Evolutionary conservation across 1,140 invertebrate species (phyloP), one percentile per base, ranked within the genome.

Genomic region (Bombus pyrosoma): DNA sequence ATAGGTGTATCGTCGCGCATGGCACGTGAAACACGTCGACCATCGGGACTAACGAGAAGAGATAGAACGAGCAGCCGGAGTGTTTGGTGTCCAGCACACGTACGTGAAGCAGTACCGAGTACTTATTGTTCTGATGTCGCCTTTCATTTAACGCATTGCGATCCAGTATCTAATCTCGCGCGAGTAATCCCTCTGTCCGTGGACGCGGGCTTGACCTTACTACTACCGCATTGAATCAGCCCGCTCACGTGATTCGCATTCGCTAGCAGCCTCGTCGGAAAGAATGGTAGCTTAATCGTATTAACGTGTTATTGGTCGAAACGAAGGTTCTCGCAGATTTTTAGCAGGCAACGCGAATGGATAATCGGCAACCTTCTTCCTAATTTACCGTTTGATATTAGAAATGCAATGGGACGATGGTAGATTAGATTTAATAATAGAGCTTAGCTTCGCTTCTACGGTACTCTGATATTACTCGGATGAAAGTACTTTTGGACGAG

Each of bases 221-320:
- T n/a, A 6, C 53, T 3, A 28, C 28, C 37, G 57, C 78, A 74
- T 37, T 85, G 82, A 89, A 83, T 83, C 86, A 47, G 72, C 62
- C 9, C 77, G 75, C 66, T 78, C 57, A 82, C 89, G 89, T 90
- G 89, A 86, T 81, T 89, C 85, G 88, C 76, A 89, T 89, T 86
- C 66, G 76, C 76, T 84, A 89, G 87, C 66, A 71, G 68, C 4
- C 15, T 37, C 32, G 71, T 10, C 2, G 59, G n/a, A 5, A 59
- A 84, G 69, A 71, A 53, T 22, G 13, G 22, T n/a, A 39, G 43
- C 64, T 74, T 68, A 47, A 62, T 71, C 62, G 34, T n/a, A 22
- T 72, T 73, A 73, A 32, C 47, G 43, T 3, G 43, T 43, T 22
- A 43, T 22, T 68, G 53, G 53, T 1, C 5, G 37, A 10, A n/a